These are phyloP conservation scores for Egretta garzetta DNA, from an alignment of 2,113 vertebrate species.

Conservation along the genomic window DNA sequence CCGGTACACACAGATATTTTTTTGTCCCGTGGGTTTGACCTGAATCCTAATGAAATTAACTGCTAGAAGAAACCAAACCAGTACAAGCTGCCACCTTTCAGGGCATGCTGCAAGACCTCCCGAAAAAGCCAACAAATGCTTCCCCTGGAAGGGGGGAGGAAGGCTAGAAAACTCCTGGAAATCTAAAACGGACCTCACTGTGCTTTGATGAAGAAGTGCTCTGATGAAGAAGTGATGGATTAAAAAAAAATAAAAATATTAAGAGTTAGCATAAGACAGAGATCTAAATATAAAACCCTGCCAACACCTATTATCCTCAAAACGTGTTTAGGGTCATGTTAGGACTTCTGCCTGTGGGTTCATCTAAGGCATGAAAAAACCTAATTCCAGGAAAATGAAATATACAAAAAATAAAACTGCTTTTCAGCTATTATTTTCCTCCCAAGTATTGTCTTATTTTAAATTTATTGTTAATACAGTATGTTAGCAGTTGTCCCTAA, in stretches of 20 bases:
- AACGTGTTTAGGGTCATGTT: neutral
- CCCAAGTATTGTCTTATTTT: neutral
- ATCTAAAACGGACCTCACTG: neutral
- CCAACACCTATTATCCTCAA: neutral
- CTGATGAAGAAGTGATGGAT: neutral
- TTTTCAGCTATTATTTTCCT: neutral
- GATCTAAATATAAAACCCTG: conserved; percentile 1
- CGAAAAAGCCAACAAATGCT: neutral
- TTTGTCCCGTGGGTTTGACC: neutral
- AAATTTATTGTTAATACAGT: conserved; percentile 39
- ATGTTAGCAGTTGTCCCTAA: conserved; percentile 31
- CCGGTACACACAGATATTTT: neutral
- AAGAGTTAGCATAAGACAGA: neutral
- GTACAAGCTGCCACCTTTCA: neutral
- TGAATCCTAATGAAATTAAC: conserved; percentile 4
- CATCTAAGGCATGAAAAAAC: neutral
- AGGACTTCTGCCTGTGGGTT: neutral
- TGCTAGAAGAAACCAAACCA: neutral
- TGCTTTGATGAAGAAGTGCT: neutral
- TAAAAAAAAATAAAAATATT: neutral
- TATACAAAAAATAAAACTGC: neutral
- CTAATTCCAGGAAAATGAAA: neutral
- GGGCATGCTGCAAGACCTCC: neutral
- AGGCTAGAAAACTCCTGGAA: neutral
- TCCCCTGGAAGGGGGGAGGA: neutral